A percentile compares a stretch with the other conserved stretches of the same genome.
Evolutionary conservation across 2,888 invertebrate genomes (phyloP).

Genomic region (Melanophora roralis): DNA sequence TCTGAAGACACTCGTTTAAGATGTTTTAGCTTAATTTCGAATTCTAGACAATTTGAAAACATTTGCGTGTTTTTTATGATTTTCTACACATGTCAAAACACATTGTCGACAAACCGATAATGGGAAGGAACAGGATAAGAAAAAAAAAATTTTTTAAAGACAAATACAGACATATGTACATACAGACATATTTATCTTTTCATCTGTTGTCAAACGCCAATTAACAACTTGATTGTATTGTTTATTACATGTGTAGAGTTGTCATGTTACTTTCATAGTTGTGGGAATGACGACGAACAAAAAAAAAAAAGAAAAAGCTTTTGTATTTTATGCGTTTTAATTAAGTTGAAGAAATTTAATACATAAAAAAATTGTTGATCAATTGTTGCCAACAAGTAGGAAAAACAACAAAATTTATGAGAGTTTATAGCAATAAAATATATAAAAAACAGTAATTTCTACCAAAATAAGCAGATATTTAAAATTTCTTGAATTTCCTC

Average conservation of each 20-base stretch:
- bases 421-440: neutral
- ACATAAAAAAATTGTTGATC: slow-evolving; percentile 32
- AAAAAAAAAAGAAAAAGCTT: neutral
- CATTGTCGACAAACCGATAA: neutral
- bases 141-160: too few species aligned
- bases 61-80: too few species aligned
- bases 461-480: too few species aligned
- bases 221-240: slow-evolving; percentile 58
- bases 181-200: slow-evolving; percentile 55
- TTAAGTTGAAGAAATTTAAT: slow-evolving; percentile 42
- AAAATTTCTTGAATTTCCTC: too few species aligned
- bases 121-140: too few species aligned
- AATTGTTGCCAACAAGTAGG: neutral
- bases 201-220: slow-evolving; percentile 61
- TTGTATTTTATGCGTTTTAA: slow-evolving; percentile 43
- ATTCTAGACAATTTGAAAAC: slow-evolving; percentile 3
- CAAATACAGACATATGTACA: too few species aligned
- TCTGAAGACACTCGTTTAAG: slow-evolving; percentile 27
- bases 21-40: slow-evolving; percentile 33
- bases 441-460: neutral
- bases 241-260: slow-evolving; percentile 60
- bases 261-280: too few species aligned
- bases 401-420: neutral
- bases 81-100: too few species aligned
- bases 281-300: neutral